These are phyloP conservation scores for Tonatia bakeri DNA, from an alignment of 2,113 vertebrate genomes.

Conservation along the genomic window DNA sequence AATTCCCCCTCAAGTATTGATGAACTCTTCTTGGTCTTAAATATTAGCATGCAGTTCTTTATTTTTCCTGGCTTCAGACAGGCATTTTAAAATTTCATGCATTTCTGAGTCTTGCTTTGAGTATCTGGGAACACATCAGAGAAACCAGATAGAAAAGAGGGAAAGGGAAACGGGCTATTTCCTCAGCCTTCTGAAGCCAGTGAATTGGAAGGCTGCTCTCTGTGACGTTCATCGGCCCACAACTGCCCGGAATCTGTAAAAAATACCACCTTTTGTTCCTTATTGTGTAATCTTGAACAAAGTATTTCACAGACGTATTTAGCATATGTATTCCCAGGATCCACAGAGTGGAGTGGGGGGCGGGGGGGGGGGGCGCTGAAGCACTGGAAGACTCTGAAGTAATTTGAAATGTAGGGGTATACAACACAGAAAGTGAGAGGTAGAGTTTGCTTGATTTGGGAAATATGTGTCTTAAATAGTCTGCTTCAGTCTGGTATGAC, in stretches of 20 bases:
- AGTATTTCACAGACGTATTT: neutral
- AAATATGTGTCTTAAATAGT: neutral
- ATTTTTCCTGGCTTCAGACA: conserved; percentile 65
- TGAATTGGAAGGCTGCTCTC: conserved; percentile 42
- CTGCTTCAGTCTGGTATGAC: neutral
- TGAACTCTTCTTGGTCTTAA: conserved; percentile 50
- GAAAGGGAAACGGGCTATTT: conserved; percentile 70
- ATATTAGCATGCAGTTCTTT: conserved; percentile 47
- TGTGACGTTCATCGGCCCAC: conserved; percentile 13
- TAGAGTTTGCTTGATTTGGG: neutral
- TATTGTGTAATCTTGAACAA: conserved; percentile 3
- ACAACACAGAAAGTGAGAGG: neutral
- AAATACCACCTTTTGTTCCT: conserved; percentile 30
- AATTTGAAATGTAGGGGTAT: neutral
- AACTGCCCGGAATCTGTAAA: neutral
- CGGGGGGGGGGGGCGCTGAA: neutral
- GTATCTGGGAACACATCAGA: conserved; percentile 71
- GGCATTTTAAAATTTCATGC: conserved; percentile 66
- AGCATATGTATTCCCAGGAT: neutral
- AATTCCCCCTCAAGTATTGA: conserved; percentile 42
- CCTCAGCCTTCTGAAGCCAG: conserved; percentile 49
- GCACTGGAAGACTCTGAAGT: neutral
- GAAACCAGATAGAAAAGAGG: conserved; percentile 60
- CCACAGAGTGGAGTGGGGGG: neutral
- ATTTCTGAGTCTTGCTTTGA: conserved; percentile 62